These are phyloP conservation scores for Saguinus midas DNA, from an alignment of 2,113 vertebrate species.

Conservation along the genomic window DNA sequence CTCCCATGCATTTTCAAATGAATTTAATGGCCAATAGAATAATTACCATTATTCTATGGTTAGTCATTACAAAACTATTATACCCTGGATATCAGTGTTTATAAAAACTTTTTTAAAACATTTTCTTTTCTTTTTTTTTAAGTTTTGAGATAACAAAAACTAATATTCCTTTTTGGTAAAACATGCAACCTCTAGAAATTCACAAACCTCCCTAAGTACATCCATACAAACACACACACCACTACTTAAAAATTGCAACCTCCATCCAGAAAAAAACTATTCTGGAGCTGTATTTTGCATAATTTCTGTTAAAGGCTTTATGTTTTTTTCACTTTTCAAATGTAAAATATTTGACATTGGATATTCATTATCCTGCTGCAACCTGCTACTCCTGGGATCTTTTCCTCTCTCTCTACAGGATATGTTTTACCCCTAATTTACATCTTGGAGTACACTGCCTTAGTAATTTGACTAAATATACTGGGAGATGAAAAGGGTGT, in stretches of 20 bases:
- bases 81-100: not conserved
- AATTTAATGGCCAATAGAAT: not conserved
- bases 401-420: not conserved
- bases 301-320: not conserved
- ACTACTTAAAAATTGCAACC: not conserved
- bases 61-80: not conserved
- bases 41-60: not conserved
- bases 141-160: not conserved
- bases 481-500: not conserved
- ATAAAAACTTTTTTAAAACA: not conserved
- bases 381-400: not conserved
- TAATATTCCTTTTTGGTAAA: not conserved
- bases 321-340: slow-evolving; percentile 5
- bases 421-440: not conserved
- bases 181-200: not conserved
- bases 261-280: not conserved
- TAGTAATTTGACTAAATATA: not conserved
- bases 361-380: not conserved
- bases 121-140: not conserved
- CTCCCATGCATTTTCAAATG: not conserved
- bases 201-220: not conserved
- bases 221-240: not conserved
- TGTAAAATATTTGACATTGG: not conserved
- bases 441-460: not conserved
- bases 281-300: not conserved